Evolutionary conservation across 2,113 vertebrate species (phyloP).

Genomic region (Macheiramphus alcinus): DNA sequence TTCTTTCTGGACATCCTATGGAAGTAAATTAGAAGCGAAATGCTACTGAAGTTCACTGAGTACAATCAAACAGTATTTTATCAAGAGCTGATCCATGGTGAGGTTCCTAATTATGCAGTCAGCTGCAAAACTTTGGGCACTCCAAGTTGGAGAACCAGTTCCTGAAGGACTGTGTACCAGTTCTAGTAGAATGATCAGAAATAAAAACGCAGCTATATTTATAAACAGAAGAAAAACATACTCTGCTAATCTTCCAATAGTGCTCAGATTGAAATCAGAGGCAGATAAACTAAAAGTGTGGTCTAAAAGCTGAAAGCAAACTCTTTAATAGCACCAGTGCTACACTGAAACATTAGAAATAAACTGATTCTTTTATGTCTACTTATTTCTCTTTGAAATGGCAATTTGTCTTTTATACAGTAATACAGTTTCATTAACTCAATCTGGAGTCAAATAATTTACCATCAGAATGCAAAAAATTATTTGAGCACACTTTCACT

Average conservation of each 20-base stretch:
- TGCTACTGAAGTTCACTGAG: neutral
- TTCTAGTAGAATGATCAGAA: neutral
- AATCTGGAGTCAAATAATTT: neutral
- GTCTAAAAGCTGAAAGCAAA: neutral
- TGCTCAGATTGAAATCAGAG: neutral
- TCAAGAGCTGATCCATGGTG: neutral
- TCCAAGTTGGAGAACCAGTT: neutral
- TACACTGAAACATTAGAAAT: neutral
- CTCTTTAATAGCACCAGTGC: neutral
- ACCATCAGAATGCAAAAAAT: neutral
- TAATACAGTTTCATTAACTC: neutral
- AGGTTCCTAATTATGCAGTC: neutral
- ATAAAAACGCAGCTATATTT: neutral
- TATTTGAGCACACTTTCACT: neutral
- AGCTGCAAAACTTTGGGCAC: neutral
- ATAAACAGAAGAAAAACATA: neutral
- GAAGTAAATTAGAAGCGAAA: neutral
- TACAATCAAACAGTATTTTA: neutral
- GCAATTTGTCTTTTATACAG: neutral
- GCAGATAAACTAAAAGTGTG: neutral
- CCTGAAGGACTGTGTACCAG: neutral
- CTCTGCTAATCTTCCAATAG: neutral
- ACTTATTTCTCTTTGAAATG: neutral
- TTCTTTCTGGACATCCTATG: neutral
- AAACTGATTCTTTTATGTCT: neutral